Base-by-base conservation (phyloP, 1,140 invertebrate species). In the Scylla paramamosain region DNA sequence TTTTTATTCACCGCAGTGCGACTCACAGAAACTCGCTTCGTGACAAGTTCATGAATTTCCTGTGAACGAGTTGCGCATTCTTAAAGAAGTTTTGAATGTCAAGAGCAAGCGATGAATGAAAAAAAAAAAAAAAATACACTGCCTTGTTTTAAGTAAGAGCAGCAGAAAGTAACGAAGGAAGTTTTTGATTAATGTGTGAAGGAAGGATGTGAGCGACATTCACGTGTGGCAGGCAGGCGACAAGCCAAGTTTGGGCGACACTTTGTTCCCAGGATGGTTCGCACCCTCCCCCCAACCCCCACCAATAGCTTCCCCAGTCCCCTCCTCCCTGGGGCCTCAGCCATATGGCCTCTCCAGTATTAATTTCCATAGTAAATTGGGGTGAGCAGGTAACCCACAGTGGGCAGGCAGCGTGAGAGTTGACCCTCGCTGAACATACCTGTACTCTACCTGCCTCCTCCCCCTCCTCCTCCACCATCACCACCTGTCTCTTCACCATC, bases 341-440 rank as follows among this genome's bases (percentile, higher is more conserved):
- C 89, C 89, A 91, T 91, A 91, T 91, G 89, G 89, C 16, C 89
- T 48, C 89, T 46, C 32, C 89, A 29, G 89, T 91, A 91, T 91
- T 91, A 91, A 91, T 91, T 91, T 91, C 89, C 89, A 91, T 91
- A 91, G 89, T 91, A 48, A 91, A 91, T 91, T 91, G 89, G 89
- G 45, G 89, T 91, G 89, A 91, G 89, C 32, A 91, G 89, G 89
- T 91, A 46, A 91, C 89, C 89, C 89, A 12, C 89, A 91, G 39
- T 91, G 89, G 89, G 32, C 89, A 91, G 89, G 89, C 89, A 91
- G 32, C 89, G 89, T 91, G 89, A 91, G 89, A 91, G 89, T 91
- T 91, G 89, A 91, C 89, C 89, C 89, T 48, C 86, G 31, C 86
- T 88, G 86, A 88, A 39, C 45, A 39, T 25, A 45, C 86, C 45